Evolutionary conservation across 1,140 invertebrate species (phyloP).

Genomic region (Brachionus rotundiformis): DNA sequence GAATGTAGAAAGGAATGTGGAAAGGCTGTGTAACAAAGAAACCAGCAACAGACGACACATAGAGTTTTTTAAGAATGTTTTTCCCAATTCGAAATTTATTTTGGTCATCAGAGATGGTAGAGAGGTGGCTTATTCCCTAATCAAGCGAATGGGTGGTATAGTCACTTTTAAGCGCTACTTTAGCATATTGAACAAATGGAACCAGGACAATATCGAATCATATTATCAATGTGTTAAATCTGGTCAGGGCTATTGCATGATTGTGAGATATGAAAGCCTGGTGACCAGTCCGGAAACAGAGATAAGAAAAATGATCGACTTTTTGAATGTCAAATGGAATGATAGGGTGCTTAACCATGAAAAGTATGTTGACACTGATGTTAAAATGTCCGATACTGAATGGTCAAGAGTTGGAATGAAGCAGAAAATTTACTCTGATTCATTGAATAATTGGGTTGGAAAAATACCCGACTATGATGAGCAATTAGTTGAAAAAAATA

Average conservation of each 20-base stretch:
- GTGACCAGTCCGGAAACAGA: not conserved
- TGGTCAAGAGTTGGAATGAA: not conserved
- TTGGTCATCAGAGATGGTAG: conserved; percentile 9
- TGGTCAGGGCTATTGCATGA: not conserved
- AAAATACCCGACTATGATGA: conserved; percentile 4
- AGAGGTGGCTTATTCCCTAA: not conserved
- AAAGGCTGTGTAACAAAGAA: conserved; percentile 3
- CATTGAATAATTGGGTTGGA: not conserved
- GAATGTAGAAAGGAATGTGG: not conserved
- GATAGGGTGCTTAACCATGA: not conserved
- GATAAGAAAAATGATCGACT: conserved; percentile 4
- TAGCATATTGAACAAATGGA: not conserved
- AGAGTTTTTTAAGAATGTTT: conserved; percentile 1
- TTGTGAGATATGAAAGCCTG: not conserved
- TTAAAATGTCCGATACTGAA: not conserved
- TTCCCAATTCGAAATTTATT: conserved; percentile 22
- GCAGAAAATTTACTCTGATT: not conserved
- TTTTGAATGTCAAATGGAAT: conserved; percentile 13
- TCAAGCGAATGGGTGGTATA: not conserved
- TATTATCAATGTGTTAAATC: not conserved
- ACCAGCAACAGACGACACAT: not conserved
- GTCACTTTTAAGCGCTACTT: not conserved
- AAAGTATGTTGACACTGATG: not conserved
- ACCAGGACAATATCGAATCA: not conserved
- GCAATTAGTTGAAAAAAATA: not conserved